A percentile compares a stretch with the other conserved stretches of the same genome.
Conservation (phyloP, 2,113 vertebrate genomes). For the Chionis minor region DNA sequence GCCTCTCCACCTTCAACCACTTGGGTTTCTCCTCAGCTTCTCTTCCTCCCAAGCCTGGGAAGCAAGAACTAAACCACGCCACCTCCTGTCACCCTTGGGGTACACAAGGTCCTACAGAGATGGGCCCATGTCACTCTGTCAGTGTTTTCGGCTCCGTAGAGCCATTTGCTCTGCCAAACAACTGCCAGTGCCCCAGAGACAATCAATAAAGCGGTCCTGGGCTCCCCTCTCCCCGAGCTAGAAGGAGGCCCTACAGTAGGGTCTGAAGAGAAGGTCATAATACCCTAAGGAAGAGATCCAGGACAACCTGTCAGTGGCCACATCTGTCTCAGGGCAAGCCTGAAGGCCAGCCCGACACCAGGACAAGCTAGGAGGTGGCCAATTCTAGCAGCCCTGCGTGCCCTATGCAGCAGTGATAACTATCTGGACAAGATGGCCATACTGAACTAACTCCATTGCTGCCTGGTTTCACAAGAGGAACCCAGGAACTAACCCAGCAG, state of each 20-base stretch:
- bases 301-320: neutral
- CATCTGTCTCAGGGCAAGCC: neutral
- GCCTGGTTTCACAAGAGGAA: neutral
- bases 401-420: too few species aligned
- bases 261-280: neutral
- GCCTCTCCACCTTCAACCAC: neutral
- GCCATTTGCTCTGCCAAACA: neutral
- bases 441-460: neutral
- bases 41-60: neutral
- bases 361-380: neutral
- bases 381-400: neutral
- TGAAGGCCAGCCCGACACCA: fast-evolving
- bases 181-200: neutral
- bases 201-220: too few species aligned
- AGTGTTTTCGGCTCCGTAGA: neutral
- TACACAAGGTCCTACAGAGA: neutral
- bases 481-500: neutral
- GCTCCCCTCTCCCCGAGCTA: neutral
- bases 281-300: neutral
- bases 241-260: neutral
- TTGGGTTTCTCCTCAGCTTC: neutral
- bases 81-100: neutral
- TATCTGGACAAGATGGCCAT: neutral
- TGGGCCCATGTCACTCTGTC: fast-evolving
- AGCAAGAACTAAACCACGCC: neutral